phyloP scores from a whole-genome alignment of 2,888 invertebrate genomes.

The Thecocarcelia acutangulata region DNA sequence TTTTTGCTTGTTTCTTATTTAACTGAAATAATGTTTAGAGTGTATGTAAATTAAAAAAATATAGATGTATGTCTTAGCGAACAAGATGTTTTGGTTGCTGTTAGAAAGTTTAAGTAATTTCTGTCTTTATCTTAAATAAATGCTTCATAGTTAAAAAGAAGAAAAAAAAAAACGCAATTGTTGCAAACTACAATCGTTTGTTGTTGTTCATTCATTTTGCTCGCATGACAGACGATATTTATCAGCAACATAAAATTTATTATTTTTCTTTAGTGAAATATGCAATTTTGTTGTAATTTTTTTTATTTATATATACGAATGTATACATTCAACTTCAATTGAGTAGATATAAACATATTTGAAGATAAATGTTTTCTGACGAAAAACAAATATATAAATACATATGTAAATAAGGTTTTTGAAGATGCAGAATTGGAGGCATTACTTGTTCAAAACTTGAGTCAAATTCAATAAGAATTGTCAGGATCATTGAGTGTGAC shows the following conservation, averaged over 20 bases:
- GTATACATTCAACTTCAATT: not conserved
- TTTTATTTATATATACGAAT: conserved; percentile 40
- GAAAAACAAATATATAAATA: too few species aligned
- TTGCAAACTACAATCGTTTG: conserved; percentile 52
- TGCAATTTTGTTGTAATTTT: conserved; percentile 41
- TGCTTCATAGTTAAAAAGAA: conserved; percentile 2
- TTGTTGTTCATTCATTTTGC: conserved; percentile 60
- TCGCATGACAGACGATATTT: conserved; percentile 76
- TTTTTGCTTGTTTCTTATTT: too few species aligned
- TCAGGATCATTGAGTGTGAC: too few species aligned
- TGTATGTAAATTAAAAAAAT: not conserved
- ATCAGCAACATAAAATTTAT: conserved; percentile 78
- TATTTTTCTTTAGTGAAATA: conserved; percentile 66
- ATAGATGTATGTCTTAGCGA: too few species aligned
- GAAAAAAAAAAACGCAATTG: conserved; percentile 51
- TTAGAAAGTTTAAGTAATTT: conserved; percentile 54
- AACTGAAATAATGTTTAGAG: too few species aligned
- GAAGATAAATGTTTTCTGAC: too few species aligned
- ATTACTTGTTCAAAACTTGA: too few species aligned
- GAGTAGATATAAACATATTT: too few species aligned
- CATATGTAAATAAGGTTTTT: too few species aligned
- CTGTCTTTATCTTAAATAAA: conserved; percentile 63
- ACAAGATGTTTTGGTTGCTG: not conserved
- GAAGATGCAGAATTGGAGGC: too few species aligned
- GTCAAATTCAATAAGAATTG: too few species aligned